phyloP scores from a whole-genome alignment of 2,797 vertebrate species.

The Peromyscus nudipes region DNA sequence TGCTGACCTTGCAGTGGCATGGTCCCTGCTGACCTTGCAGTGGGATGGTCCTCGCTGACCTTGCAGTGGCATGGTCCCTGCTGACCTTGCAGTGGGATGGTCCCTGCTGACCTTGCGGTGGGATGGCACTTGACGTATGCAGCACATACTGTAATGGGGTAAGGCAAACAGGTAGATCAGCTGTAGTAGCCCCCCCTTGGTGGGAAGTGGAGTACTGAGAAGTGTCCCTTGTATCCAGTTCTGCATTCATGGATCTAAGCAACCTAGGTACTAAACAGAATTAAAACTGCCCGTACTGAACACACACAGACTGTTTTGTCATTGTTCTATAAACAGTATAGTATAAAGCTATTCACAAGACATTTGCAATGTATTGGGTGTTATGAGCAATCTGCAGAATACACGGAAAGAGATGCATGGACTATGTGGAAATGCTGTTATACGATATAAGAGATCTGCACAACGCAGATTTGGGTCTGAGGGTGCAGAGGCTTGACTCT shows the following conservation, averaged over 20 bases:
- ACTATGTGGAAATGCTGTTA: background rate
- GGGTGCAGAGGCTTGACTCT: background rate
- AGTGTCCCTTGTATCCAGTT: background rate
- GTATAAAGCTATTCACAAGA: background rate
- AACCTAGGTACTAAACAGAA: background rate
- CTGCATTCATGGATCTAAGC: background rate
- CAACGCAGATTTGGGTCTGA: background rate
- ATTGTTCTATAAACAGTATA: background rate
- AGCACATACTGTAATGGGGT: background rate
- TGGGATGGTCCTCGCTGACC: too few species aligned
- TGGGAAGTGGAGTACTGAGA: background rate
- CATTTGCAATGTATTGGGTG: background rate
- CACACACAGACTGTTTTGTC: background rate
- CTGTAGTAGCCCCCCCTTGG: background rate
- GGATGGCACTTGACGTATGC: too few species aligned
- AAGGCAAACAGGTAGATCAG: background rate
- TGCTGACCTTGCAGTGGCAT: too few species aligned
- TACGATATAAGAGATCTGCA: background rate
- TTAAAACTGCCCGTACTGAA: background rate
- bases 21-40: too few species aligned
- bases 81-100: too few species aligned
- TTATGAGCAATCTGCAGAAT: background rate
- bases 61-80: too few species aligned
- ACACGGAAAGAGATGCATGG: background rate
- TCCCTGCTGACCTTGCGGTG: too few species aligned